A percentile compares a stretch with the other conserved stretches of the same genome.
These are phyloP conservation scores for Saturnia pavonia DNA, from an alignment of 2,888 invertebrate genomes.

Conservation along the genomic window DNA sequence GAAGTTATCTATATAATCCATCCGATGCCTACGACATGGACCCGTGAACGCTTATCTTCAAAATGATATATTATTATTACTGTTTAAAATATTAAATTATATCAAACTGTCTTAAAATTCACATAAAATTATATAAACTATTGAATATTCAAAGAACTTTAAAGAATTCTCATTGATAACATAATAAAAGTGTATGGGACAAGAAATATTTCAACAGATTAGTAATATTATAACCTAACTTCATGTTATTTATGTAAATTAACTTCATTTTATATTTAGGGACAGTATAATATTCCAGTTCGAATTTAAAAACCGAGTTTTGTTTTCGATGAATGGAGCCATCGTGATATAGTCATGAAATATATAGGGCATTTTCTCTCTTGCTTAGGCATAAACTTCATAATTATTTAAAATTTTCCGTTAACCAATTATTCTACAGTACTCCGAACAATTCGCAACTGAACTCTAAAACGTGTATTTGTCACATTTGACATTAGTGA, in stretches of 20 bases:
- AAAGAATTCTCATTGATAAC: conserved; percentile 11
- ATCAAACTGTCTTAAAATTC: background rate
- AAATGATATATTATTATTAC: conserved; percentile 6
- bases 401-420: too few relatives aligned
- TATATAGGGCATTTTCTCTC: too few relatives aligned
- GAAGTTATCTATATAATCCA: too few relatives aligned
- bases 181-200: conserved; percentile 12
- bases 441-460: too few relatives aligned
- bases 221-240: conserved; percentile 6
- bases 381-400: too few relatives aligned
- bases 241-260: conserved; percentile 9
- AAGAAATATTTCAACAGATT: conserved; percentile 15
- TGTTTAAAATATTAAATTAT: background rate
- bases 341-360: too few relatives aligned
- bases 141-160: conserved; percentile 16
- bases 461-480: too few relatives aligned
- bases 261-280: conserved; percentile 1
- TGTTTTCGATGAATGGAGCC: background rate
- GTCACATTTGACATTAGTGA: too few relatives aligned
- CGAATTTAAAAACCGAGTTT: background rate
- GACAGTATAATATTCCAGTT: background rate
- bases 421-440: too few relatives aligned
- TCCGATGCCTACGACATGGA: too few relatives aligned
- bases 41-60: background rate
- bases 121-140: conserved; percentile 10